phyloP scores from a whole-genome alignment of 2,113 vertebrate species.

The Halichoeres trimaculatus region DNA sequence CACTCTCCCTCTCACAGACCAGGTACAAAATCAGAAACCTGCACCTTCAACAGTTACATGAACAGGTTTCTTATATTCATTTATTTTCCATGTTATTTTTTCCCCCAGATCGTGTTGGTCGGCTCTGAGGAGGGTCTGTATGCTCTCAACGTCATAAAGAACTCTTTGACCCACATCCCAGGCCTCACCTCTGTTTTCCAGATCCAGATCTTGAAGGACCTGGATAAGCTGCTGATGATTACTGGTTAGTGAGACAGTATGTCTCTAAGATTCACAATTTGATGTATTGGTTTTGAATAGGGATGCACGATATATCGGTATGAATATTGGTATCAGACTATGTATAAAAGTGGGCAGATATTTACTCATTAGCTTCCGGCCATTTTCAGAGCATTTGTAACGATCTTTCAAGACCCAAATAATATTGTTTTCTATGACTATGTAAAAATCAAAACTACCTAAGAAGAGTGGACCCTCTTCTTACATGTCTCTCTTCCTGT shows the following conservation, averaged over 20 bases:
- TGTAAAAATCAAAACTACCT: too few relatives aligned
- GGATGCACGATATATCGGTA: too few relatives aligned
- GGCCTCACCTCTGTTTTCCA: conserved; percentile 96
- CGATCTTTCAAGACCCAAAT: too few relatives aligned
- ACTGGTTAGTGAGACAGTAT: conserved; percentile 83
- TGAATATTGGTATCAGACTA: too few relatives aligned
- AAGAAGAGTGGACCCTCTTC: too few relatives aligned
- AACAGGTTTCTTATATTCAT: not conserved
- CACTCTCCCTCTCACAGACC: conserved; percentile 97
- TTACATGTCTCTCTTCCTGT: too few relatives aligned
- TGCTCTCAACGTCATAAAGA: conserved; percentile 97
- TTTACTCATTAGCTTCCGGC: too few relatives aligned
- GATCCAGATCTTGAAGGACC: conserved; percentile 96
- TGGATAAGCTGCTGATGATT: conserved; percentile 97
- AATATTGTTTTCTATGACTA: too few relatives aligned
- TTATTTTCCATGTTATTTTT: not conserved
- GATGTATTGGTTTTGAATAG: not conserved
- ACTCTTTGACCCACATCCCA: conserved; percentile 95
- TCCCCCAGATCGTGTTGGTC: conserved; percentile 91
- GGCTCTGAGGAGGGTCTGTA: conserved; percentile 98
- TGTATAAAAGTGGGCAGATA: too few relatives aligned
- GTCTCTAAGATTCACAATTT: not conserved
- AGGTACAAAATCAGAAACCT: conserved; percentile 82
- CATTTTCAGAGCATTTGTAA: too few relatives aligned
- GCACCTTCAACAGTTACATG: not conserved